Percentiles rank a stretch among this genome's conserved stretches.
phyloP scores from a whole-genome alignment of 2,888 invertebrate genomes.

The Nymphalis c-album region DNA sequence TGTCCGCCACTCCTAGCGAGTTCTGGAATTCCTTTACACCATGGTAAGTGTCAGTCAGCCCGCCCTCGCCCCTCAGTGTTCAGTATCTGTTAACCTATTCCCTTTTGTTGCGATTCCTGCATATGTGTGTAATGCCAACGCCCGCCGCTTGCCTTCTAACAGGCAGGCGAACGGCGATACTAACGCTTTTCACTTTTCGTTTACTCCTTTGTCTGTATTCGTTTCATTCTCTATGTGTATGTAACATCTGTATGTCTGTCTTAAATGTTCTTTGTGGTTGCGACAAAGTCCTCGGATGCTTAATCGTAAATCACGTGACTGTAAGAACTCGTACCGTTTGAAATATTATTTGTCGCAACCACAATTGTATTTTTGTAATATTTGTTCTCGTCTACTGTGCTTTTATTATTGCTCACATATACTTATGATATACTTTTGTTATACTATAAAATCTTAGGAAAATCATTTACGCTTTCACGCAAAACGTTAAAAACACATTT shows the following conservation, averaged over 20 bases:
- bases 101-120: slow-evolving; percentile 81
- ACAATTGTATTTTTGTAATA: slow-evolving; percentile 74
- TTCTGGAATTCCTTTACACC: slow-evolving; percentile 99
- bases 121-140: slow-evolving; percentile 79
- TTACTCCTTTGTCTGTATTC: slow-evolving; percentile 80
- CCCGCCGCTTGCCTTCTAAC: slow-evolving; percentile 70
- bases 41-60: slow-evolving; percentile 94
- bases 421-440: slow-evolving; percentile 72
- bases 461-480: slow-evolving; percentile 82
- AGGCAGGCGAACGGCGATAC: slow-evolving; percentile 73
- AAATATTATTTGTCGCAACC: slow-evolving; percentile 72
- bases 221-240: slow-evolving; percentile 83
- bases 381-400: slow-evolving; percentile 81
- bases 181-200: slow-evolving; percentile 78
- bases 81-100: slow-evolving; percentile 80
- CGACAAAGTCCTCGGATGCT: slow-evolving; percentile 59
- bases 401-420: slow-evolving; percentile 77
- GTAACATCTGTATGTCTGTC: slow-evolving; percentile 82
- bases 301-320: slow-evolving; percentile 50
- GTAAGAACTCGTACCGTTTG: slow-evolving; percentile 49
- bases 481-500: slow-evolving; percentile 77
- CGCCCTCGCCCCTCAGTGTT: slow-evolving; percentile 83
- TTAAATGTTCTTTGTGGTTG: slow-evolving; percentile 78
- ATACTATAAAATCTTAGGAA: slow-evolving; percentile 78
- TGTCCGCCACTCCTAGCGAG: slow-evolving; percentile 93